Percentiles rank a stretch among this genome's conserved stretches.
Conservation (phyloP, 2,888 invertebrate genomes). For the Oligia strigilis region DNA sequence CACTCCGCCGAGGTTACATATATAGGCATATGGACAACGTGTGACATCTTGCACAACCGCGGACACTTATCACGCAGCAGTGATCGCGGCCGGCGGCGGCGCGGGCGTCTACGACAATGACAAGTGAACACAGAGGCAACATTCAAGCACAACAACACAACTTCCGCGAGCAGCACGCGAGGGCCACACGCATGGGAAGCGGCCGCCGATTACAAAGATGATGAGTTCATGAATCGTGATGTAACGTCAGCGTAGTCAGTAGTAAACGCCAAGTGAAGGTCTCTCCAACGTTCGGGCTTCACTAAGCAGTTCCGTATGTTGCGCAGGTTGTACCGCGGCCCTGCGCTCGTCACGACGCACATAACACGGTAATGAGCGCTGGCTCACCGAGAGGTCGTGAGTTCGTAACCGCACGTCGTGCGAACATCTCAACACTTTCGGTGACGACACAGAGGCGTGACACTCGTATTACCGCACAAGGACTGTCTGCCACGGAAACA, state of each 20-base stretch:
- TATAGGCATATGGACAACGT: not conserved
- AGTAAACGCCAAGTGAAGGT: constrained; percentile 48
- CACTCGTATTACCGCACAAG: constrained; percentile 3
- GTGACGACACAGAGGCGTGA: constrained; percentile 28
- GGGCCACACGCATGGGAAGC: constrained; percentile 6
- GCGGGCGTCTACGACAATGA: not conserved
- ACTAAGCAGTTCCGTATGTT: constrained; percentile 46
- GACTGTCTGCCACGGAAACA: not conserved
- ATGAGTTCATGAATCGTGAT: constrained; percentile 23
- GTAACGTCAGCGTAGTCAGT: constrained; percentile 46
- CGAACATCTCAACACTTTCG: constrained; percentile 8
- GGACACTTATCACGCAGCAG: constrained; percentile 7
- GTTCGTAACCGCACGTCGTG: constrained; percentile 37
- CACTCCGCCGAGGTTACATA: constrained; percentile 2
- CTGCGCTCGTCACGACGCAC: constrained; percentile 26
- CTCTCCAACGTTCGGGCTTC: constrained; percentile 22
- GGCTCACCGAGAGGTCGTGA: constrained; percentile 36
- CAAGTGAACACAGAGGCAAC: constrained; percentile 11
- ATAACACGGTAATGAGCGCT: not conserved
- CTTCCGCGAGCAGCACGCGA: not conserved
- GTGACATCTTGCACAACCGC: not conserved
- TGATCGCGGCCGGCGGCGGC: not conserved
- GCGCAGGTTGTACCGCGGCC: constrained; percentile 38
- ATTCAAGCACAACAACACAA: not conserved
- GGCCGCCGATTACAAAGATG: constrained; percentile 3